A percentile compares a stretch with the other conserved stretches of the same genome.
Conservation (phyloP, 2,113 vertebrate species). For the Rhinogobius similis region DNA sequence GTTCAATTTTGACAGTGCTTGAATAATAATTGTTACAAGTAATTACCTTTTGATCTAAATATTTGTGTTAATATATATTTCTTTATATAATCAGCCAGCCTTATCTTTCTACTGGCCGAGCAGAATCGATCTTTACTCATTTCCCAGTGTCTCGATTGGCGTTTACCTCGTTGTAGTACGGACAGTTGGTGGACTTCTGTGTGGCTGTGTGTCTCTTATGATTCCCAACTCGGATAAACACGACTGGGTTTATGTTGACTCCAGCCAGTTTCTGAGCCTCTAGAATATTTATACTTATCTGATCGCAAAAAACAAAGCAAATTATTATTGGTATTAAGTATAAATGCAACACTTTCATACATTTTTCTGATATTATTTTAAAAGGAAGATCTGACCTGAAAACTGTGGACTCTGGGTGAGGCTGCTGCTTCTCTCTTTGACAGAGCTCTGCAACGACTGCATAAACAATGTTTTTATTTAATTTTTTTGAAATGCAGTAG, state of each 20-base stretch:
- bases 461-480: background rate
- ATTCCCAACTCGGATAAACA: conserved; percentile 84
- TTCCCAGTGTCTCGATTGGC: background rate
- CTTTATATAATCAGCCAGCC: too few relatives aligned
- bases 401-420: conserved; percentile 76
- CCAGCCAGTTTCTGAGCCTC: conserved; percentile 92
- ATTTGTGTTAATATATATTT: too few relatives aligned
- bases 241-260: conserved; percentile 92
- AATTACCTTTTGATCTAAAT: too few relatives aligned
- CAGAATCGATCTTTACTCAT: too few relatives aligned
- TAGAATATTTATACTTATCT: conserved; percentile 89
- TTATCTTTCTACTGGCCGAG: too few relatives aligned
- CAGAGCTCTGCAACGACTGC: conserved; percentile 79
- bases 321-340: background rate
- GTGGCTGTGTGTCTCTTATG: conserved; percentile 84
- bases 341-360: background rate
- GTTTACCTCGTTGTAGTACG: conserved; percentile 66
- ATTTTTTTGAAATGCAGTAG: background rate
- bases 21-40: too few relatives aligned
- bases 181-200: conserved; percentile 81
- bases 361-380: background rate
- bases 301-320: background rate
- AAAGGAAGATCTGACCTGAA: conserved; percentile 81
- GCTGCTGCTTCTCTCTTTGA: conserved; percentile 68
- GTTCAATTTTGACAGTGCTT: too few relatives aligned